Conservation (phyloP, 2,113 vertebrate genomes). For the Chloroceryle aenea region DNA sequence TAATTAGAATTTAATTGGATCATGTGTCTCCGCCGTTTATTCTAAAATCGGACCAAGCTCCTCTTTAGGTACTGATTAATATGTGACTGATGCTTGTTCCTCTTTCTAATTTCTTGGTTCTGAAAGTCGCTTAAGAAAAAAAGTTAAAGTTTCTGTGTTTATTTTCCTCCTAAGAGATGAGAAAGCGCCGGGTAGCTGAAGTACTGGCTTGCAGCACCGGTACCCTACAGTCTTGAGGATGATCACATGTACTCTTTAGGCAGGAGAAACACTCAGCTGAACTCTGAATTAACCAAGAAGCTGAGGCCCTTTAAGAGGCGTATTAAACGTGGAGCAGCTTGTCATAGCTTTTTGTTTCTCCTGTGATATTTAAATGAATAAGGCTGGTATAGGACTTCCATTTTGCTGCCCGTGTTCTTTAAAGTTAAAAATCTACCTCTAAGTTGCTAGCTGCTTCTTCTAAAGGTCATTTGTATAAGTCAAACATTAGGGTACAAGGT, state of each 20-base stretch:
- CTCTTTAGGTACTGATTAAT: background rate
- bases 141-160: background rate
- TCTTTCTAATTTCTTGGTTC: background rate
- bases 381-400: background rate
- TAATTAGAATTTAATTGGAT: conserved; percentile 66
- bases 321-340: background rate
- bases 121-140: background rate
- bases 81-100: background rate
- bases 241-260: background rate
- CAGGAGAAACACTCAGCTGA: background rate
- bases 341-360: background rate
- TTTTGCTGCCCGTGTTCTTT: background rate
- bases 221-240: background rate
- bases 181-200: background rate
- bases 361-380: background rate
- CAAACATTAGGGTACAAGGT: background rate
- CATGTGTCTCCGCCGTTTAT: conserved; percentile 21
- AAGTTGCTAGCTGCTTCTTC: background rate
- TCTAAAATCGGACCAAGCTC: conserved; percentile 44
- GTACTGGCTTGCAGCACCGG: background rate
- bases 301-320: background rate
- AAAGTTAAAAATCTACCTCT: background rate
- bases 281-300: background rate
- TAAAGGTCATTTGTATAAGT: background rate
- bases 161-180: background rate